phyloP scores from a whole-genome alignment of 2,797 vertebrate genomes.

The Philypnodon macrostomus region DNA sequence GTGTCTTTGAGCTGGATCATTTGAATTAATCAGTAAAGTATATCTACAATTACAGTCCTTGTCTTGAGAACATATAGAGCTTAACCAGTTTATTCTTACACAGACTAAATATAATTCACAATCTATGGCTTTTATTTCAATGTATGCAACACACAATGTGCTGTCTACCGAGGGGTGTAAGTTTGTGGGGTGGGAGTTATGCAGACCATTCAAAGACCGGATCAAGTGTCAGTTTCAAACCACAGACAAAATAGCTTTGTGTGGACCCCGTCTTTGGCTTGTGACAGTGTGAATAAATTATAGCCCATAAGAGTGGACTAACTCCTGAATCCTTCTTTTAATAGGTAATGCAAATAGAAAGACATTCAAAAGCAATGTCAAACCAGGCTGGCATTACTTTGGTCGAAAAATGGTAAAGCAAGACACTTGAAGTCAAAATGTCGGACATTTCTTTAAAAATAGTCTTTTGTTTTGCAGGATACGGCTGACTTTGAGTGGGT shows the following conservation, averaged over 20 bases:
- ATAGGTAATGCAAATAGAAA: slow-evolving; percentile 87
- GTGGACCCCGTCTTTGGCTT: slow-evolving; percentile 8
- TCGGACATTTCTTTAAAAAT: not conserved
- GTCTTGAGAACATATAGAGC: no score
- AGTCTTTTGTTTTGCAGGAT: slow-evolving; percentile 72
- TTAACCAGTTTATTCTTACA: no score
- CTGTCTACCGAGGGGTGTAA: slow-evolving; percentile 15
- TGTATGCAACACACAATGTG: slow-evolving; percentile 17
- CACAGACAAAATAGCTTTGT: slow-evolving; percentile 46
- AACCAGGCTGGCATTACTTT: slow-evolving; percentile 91
- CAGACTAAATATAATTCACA: slow-evolving; percentile 2
- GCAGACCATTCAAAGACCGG: slow-evolving; percentile 53
- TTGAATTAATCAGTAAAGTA: no score
- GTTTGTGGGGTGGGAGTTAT: slow-evolving; percentile 56
- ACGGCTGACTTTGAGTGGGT: slow-evolving; percentile 92
- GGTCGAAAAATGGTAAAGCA: slow-evolving; percentile 92
- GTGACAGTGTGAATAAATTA: not conserved
- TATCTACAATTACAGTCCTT: no score
- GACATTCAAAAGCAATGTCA: slow-evolving; percentile 82
- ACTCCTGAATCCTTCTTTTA: not conserved
- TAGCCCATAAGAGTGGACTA: not conserved
- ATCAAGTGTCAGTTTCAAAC: slow-evolving; percentile 77
- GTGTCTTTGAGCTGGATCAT: not conserved
- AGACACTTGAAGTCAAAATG: not conserved
- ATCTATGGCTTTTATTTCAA: not conserved